phyloP scores from a whole-genome alignment of 2,797 vertebrate species.

The Buceros bicornis region DNA sequence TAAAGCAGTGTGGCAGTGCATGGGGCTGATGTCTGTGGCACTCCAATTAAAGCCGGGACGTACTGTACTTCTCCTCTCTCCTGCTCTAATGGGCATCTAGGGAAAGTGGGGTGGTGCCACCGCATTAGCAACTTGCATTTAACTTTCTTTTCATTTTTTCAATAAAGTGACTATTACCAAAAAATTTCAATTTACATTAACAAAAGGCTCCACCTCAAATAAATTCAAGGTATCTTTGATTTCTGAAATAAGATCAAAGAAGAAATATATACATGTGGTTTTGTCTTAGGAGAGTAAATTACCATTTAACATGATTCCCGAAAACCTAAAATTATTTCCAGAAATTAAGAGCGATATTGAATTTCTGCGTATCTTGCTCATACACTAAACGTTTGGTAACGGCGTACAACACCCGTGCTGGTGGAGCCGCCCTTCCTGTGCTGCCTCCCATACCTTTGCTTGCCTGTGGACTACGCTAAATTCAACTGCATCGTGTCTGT shows the following conservation, averaged over 20 bases:
- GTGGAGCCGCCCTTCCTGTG: not conserved
- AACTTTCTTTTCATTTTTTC: not conserved
- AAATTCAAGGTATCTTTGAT: not conserved
- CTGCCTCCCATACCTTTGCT: not conserved
- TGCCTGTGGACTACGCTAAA: not conserved
- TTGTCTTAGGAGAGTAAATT: not conserved
- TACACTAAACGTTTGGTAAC: not conserved
- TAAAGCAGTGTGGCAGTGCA: not conserved
- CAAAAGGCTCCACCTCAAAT: not conserved
- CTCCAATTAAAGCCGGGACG: not conserved
- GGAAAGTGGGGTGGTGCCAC: not conserved
- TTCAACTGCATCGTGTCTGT: not conserved
- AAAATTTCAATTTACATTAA: not conserved
- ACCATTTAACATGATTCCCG: not conserved
- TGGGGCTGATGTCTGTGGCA: not conserved
- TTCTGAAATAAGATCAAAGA: not conserved
- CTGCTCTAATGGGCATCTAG: not conserved
- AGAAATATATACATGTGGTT: rapidly evolving
- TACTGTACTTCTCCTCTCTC: not conserved
- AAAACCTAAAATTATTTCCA: not conserved
- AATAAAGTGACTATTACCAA: not conserved
- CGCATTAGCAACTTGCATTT: not conserved
- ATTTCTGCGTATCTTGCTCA: not conserved
- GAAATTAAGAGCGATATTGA: not conserved
- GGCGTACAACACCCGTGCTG: rapidly evolving